Base-by-base conservation (phyloP, 2,797 vertebrate species). In the Macropodus opercularis region DNA sequence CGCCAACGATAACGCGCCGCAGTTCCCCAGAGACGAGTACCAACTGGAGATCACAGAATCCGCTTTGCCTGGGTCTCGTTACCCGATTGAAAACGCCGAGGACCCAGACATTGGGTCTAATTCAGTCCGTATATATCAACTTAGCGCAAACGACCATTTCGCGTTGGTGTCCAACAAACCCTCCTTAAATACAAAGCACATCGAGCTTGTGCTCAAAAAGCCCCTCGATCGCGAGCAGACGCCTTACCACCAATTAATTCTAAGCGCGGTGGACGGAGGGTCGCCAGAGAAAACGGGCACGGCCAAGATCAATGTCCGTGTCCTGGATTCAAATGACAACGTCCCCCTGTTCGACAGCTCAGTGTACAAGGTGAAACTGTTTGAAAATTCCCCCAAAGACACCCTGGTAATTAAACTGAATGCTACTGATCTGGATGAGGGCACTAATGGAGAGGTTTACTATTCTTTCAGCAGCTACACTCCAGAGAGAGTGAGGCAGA, bases 381-480 rank as follows among this genome's bases (percentile, higher is more conserved):
- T 94, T 49, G 98, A 99, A 72, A 96, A 98, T 31, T 93, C 95
- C 0, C 93, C 86, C 1, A 92, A 91, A 57, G 91, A 96, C 81
- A 94, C 95, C 0, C 63, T 98, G 13, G 96, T 98, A 32, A 96
- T 96, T 19, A 95, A 94, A 78, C 83, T 98, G 75, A 98, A 98
- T 23, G 96, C 97, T 34, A 94, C 93, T 0, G 98, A 99, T 75
- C 92, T 94, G 0, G 98, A 99, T 24, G 95, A 97, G 83, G 96
- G 96, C 41, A 93, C 95, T 38, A 99, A 98, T 0, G 96, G 94
- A 1, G 93, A 98, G 68, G 92, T 99, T 15, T 91, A 93, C 43
- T 99, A 97, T 73, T 96, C 96, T 5, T 94, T 99, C 71, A 94
- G 96, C 84, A 96, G 94, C 86, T 98, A 98, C 90, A 98, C 96